A percentile compares a stretch with the other conserved stretches of the same genome.
Evolutionary conservation across 1,140 invertebrate species (phyloP).

Genomic region (Eubasilissa regina): DNA sequence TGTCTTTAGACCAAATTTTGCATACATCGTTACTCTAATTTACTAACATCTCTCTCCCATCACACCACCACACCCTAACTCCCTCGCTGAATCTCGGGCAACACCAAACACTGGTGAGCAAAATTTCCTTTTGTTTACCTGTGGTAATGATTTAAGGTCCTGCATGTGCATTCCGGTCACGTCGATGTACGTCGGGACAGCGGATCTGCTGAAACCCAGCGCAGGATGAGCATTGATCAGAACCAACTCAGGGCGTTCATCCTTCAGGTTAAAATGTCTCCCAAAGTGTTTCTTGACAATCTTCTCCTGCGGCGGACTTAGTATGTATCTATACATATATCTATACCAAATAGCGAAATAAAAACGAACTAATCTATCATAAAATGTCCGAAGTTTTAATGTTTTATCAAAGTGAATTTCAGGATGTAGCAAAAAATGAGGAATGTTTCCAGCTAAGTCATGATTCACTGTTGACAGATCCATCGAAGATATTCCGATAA

Average conservation of each 20-base stretch:
- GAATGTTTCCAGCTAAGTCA: slow-evolving; percentile 2
- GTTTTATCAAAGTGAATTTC: slow-evolving; percentile 19
- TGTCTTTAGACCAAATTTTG: too few species aligned
- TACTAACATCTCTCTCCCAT: too few species aligned
- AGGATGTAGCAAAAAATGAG: slow-evolving; percentile 1
- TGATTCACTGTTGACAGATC: slow-evolving; percentile 2
- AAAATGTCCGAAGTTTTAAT: neutral
- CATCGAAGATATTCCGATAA: slow-evolving; percentile 47
- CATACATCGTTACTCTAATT: too few species aligned
- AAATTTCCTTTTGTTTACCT: slow-evolving; percentile 60
- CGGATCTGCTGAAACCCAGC: slow-evolving; percentile 59
- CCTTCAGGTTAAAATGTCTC: slow-evolving; percentile 21
- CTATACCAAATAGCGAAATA: neutral
- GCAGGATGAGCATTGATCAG: slow-evolving; percentile 63
- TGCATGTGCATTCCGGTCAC: slow-evolving; percentile 61
- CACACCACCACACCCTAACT: too few species aligned
- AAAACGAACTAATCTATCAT: slow-evolving; percentile 1
- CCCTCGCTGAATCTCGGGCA: too few species aligned
- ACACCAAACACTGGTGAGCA: too few species aligned
- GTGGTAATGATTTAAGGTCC: slow-evolving; percentile 55
- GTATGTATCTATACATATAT: slow-evolving; percentile 4
- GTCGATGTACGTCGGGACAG: slow-evolving; percentile 61
- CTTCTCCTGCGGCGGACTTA: neutral
- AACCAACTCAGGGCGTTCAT: slow-evolving; percentile 56
- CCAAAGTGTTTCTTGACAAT: slow-evolving; percentile 38